These are phyloP conservation scores for Monochamus saltuarius DNA, from an alignment of 1,140 invertebrate genomes.

Conservation along the genomic window DNA sequence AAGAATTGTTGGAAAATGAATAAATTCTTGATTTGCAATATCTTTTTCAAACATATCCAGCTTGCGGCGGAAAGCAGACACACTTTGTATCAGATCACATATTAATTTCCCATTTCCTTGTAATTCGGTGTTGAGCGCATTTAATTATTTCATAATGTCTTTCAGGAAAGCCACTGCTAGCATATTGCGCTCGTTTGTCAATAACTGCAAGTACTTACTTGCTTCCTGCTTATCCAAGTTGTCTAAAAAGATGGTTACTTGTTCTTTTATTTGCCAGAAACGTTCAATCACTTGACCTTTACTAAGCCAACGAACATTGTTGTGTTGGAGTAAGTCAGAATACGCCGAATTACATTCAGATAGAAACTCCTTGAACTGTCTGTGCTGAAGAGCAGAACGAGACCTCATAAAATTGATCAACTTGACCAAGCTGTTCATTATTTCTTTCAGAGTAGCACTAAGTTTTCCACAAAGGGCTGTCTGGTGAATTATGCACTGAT, in stretches of 20 bases:
- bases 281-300: conserved; percentile 22
- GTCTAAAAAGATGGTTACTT: too few species aligned
- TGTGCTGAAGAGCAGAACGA: conserved; percentile 18
- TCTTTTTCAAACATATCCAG: conserved; percentile 21
- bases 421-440: conserved; percentile 16
- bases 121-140: conserved; percentile 18
- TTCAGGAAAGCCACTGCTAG: conserved; percentile 1
- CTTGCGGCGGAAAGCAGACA: conserved; percentile 18
- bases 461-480: conserved; percentile 20
- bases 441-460: conserved; percentile 17
- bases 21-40: conserved; percentile 19
- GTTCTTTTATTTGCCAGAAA: not conserved
- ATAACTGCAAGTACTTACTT: conserved; percentile 5
- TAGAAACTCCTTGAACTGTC: conserved; percentile 22
- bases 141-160: conserved; percentile 16
- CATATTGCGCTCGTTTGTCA: conserved; percentile 18
- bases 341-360: conserved; percentile 17
- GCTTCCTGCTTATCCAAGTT: conserved; percentile 10
- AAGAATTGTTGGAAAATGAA: too few species aligned
- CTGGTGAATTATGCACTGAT: conserved; percentile 18
- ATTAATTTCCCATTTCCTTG: conserved; percentile 16
- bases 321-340: conserved; percentile 22
- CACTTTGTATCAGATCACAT: conserved; percentile 14
- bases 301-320: conserved; percentile 24
- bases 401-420: conserved; percentile 18